A percentile compares a stretch with the other conserved stretches of the same genome.
Conservation (phyloP, 2,797 vertebrate genomes). For the Macroramphosus scolopax region DNA sequence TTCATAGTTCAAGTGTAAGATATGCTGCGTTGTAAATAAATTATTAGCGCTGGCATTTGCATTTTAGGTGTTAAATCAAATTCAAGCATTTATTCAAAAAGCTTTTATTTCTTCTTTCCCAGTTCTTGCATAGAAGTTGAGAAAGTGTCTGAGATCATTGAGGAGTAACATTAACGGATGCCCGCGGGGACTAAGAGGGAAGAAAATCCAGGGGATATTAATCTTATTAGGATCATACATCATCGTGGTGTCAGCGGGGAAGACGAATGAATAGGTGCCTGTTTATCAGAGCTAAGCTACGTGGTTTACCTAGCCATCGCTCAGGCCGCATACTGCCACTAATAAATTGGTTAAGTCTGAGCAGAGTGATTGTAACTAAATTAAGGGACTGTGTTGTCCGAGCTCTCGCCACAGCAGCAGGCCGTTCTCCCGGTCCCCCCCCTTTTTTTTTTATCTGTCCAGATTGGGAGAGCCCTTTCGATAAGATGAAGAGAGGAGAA, state of each 20-base stretch:
- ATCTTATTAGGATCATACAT: slow-evolving; percentile 97
- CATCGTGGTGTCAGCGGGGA: slow-evolving; percentile 91
- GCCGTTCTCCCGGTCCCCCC: slow-evolving; percentile 48
- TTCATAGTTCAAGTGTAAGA: slow-evolving; percentile 58
- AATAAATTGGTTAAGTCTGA: slow-evolving; percentile 96
- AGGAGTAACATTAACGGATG: slow-evolving; percentile 65
- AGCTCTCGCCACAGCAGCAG: slow-evolving; percentile 74
- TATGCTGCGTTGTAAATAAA: slow-evolving; percentile 30
- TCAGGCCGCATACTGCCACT: slow-evolving; percentile 81
- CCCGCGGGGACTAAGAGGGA: slow-evolving; percentile 68
- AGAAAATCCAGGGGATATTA: slow-evolving; percentile 81
- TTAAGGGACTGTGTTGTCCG: slow-evolving; percentile 75
- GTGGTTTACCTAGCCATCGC: slow-evolving; percentile 87
- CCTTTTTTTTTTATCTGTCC: slow-evolving; percentile 87
- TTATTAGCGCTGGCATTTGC: slow-evolving; percentile 22
- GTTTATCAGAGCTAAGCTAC: slow-evolving; percentile 96
- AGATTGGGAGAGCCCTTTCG: slow-evolving; percentile 92
- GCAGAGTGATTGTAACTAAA: slow-evolving; percentile 89
- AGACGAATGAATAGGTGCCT: slow-evolving; percentile 94
- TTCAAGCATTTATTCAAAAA: slow-evolving; percentile 31
- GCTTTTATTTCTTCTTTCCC: slow-evolving; percentile 20
- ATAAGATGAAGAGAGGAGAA: slow-evolving; percentile 98
- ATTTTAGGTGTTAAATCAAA: slow-evolving; percentile 27
- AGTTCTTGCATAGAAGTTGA: slow-evolving; percentile 31
- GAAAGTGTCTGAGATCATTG: slow-evolving; percentile 48